A percentile compares a stretch with the other conserved stretches of the same genome.
Conservation (phyloP, 2,113 vertebrate species). For the Tor tambroides region DNA sequence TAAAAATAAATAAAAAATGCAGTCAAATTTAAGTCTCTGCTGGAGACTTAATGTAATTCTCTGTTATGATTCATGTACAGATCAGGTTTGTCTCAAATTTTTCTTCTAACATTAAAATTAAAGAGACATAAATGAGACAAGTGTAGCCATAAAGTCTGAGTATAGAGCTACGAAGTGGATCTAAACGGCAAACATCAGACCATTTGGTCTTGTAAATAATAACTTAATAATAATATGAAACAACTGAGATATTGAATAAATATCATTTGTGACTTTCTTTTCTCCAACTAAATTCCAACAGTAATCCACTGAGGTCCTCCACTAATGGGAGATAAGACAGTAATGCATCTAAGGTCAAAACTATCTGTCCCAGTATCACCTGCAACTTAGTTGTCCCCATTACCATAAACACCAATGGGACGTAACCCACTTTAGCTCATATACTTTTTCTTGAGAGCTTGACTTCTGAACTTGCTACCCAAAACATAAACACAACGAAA, state of each 20-base stretch:
- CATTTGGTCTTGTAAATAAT: neutral
- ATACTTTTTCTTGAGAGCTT: neutral
- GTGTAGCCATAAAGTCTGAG: neutral
- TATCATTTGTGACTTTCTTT: neutral
- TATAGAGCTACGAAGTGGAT: neutral
- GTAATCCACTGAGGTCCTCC: neutral
- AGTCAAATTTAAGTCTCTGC: neutral
- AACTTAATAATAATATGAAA: neutral
- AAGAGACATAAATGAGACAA: too few species aligned
- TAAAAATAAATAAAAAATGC: neutral
- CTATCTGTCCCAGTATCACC: conserved; percentile 14
- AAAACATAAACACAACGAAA: neutral
- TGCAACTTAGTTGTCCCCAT: neutral
- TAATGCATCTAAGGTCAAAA: conserved; percentile 24
- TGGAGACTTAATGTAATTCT: neutral
- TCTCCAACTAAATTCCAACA: neutral
- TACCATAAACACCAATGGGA: conserved; percentile 4
- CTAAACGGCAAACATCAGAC: neutral
- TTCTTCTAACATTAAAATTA: too few species aligned
- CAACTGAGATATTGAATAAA: neutral
- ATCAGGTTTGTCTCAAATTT: too few species aligned
- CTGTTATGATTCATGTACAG: neutral
- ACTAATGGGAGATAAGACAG: neutral
- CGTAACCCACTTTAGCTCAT: conserved; percentile 20
- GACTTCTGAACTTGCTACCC: neutral